Conservation (phyloP, 2,888 invertebrate genomes). For the Zygogramma bicolorata region DNA sequence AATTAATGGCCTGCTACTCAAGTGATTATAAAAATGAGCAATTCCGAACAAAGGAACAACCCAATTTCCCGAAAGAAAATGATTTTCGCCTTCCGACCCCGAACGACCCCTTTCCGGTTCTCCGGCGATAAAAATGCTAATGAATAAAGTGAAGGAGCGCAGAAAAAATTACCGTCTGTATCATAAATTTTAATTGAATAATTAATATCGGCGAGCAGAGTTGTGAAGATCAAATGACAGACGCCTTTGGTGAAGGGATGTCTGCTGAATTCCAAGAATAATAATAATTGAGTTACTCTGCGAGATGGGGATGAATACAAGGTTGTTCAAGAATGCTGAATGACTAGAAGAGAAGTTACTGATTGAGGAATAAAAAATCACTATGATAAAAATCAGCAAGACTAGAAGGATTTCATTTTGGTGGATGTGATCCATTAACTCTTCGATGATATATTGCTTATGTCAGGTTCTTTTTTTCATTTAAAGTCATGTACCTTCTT, state of each 20-base stretch:
- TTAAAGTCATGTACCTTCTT: too few species aligned
- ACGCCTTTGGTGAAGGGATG: background rate
- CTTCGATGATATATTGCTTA: too few species aligned
- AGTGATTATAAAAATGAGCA: background rate
- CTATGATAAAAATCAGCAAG: too few species aligned
- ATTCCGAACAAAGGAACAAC: background rate
- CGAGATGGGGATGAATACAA: background rate
- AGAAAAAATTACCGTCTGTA: background rate
- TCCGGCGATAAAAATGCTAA: background rate
- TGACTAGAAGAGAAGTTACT: background rate
- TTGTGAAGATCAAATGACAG: background rate
- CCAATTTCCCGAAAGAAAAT: background rate
- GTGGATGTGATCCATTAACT: too few species aligned
- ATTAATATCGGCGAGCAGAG: background rate
- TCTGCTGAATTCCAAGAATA: background rate
- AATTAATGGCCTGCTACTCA: background rate
- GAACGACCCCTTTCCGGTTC: background rate
- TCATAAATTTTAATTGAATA: slow-evolving; percentile 8
- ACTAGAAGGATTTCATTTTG: too few species aligned
- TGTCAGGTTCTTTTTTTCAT: too few species aligned
- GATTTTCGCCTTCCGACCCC: background rate
- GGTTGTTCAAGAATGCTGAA: background rate
- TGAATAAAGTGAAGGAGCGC: slow-evolving; percentile 4
- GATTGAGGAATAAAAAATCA: too few species aligned
- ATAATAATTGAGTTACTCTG: background rate